Evolutionary conservation across 2,888 invertebrate species (phyloP), one percentile per base, ranked within the genome.

Genomic region (Celastrina argiolus): DNA sequence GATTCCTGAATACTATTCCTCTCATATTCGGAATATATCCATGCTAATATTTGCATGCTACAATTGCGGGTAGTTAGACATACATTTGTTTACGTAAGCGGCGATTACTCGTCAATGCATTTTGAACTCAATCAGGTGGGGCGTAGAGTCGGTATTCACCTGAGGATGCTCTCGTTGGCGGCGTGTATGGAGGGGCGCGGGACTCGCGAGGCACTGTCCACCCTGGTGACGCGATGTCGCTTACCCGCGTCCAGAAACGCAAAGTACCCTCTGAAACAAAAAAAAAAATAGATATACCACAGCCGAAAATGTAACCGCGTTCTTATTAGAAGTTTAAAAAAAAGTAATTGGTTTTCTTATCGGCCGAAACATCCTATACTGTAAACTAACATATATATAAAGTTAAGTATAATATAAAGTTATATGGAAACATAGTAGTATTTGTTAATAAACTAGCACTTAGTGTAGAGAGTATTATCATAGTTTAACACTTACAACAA

Each of bases 221-320:
- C 92, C 64, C 94, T 84, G 68, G 92, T 92, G 58, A 93, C 92
- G 71, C 96, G 90, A 76, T 96, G 96, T 70, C 93, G 92, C 67
- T 94, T 92, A 6, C 96, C 96, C 34, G 96, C 96, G 83, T 96
- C 96, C 76, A 95, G 93, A 87, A 98, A 98, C 10, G 97, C 97
- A 87, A 97, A 97, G 85, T 97, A 96, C 16, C 97, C 97, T 72
- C 97, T 94, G 87, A 75, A 73, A 71, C n/a, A 68, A 64, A 58
- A 64, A 28, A 42, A 64, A 61, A 65, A 63, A 56, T 14, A 7
- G 2, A 7, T 64, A n/a, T 41, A n/a, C 41, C 2, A 39, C n/a
- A n/a, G n/a, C n/a, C n/a, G n/a, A n/a, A n/a, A n/a, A n/a, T n/a
- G n/a, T n/a, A n/a, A n/a, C n/a, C n/a, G n/a, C n/a, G n/a, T n/a